Evolutionary conservation across 2,888 invertebrate genomes (phyloP).

Genomic region (Pandemis heparana): DNA sequence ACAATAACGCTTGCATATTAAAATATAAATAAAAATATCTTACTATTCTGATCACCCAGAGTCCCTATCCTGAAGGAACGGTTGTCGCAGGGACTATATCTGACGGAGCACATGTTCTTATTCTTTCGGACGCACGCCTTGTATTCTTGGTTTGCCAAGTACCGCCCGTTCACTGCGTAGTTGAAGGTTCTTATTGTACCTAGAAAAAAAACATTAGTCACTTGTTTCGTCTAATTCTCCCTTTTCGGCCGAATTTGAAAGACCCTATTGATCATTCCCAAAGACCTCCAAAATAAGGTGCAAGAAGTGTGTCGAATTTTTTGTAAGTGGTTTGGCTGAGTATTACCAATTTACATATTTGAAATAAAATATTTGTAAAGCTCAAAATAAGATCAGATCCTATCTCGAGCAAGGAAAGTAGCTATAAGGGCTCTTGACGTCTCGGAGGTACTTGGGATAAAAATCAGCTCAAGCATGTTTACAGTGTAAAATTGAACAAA

Average conservation of each 20-base stretch:
- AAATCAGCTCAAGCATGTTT: slow-evolving; percentile 7
- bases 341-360: neutral
- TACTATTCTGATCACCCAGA: slow-evolving; percentile 9
- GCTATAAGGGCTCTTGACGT: slow-evolving; percentile 7
- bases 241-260: neutral
- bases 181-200: slow-evolving; percentile 91
- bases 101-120: slow-evolving; percentile 89
- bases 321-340: neutral
- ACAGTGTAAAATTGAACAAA: slow-evolving; percentile 4
- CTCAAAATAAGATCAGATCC: neutral
- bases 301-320: neutral
- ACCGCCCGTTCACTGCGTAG: slow-evolving; percentile 93
- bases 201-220: slow-evolving; percentile 44
- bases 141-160: slow-evolving; percentile 92
- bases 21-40: neutral
- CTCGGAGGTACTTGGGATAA: slow-evolving; percentile 6
- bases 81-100: slow-evolving; percentile 91
- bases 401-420: neutral
- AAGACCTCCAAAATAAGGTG: neutral
- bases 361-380: slow-evolving; percentile 3
- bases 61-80: slow-evolving; percentile 91
- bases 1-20: neutral
- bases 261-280: neutral
- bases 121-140: slow-evolving; percentile 90
- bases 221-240: neutral